Evolutionary conservation across 2,797 vertebrate genomes (phyloP), one percentile per base, ranked within the genome.

Genomic region (Gymnothorax reevesii): DNA sequence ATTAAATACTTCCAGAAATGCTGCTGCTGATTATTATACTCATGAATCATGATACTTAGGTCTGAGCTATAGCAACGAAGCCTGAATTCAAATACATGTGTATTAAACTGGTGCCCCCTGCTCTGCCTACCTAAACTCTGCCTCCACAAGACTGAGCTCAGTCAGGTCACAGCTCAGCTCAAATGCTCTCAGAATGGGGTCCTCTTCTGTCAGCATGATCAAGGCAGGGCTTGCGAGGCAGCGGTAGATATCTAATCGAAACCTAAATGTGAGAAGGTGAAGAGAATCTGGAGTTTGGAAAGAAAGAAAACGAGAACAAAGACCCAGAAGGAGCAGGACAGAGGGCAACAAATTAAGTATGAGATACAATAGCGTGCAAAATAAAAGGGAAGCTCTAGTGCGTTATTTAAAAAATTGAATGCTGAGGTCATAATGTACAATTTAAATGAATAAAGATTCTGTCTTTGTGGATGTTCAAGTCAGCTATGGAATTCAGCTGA

Each of bases 121-220:
- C 42, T 1, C 86, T 66, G 85, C 86, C 84, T 94, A 99, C 98
- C 98, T 98, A 95, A 99, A 99, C 94, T 99, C 98, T 93, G 99
- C 98, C 90, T 99, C 98, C 54, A 99, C 98, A 66, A 99, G 96
- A 90, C 98, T 99, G 89, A 99, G 96, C 94, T 99, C 98, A 93
- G 95, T 98, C 86, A 99, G 95, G 91, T 99, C 98, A 88, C 97
- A 94, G 84, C 98, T 99, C 89, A 99, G 97, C 94, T 99, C 98
- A 91, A 99, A 99, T 42, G 98, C 98, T 92, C 98, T 93, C 64
- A 99, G 96, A 83, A 99, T 99, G 7, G 98, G 98, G 92, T 99
- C 98, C 87, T 99, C 98, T 87, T 99, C 98, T 0, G 98, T 99
- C 91, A 99, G 92, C 98, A 99, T 99, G 92, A 99, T 99, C 86